Percentiles rank a stretch among this genome's conserved stretches.
Conservation (phyloP, 2,113 vertebrate genomes). For the Blennius ocellaris region DNA sequence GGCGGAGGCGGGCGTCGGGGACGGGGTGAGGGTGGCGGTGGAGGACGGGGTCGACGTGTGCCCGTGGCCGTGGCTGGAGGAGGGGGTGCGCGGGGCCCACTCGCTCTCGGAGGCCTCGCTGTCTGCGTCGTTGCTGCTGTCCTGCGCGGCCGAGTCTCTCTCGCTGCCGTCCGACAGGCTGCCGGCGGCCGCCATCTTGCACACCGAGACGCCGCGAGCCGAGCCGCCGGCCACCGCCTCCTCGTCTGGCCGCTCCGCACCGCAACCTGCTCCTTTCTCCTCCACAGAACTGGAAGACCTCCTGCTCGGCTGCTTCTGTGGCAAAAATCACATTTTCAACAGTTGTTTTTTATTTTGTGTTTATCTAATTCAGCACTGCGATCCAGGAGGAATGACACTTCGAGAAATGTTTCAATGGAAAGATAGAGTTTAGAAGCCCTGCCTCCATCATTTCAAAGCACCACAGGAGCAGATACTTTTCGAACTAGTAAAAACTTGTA, state of each 20-base stretch:
- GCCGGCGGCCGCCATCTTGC: slow-evolving; percentile 74
- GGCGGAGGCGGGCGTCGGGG: slow-evolving; percentile 24
- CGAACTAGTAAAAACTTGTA: too few relatives aligned
- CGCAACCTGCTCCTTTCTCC: slow-evolving; percentile 68
- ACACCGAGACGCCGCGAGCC: slow-evolving; percentile 48
- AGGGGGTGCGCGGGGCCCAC: slow-evolving; percentile 72
- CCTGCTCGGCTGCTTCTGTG: slow-evolving; percentile 81
- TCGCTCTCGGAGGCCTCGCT: slow-evolving; percentile 95
- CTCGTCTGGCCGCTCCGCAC: slow-evolving; percentile 65
- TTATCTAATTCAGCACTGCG: too few relatives aligned
- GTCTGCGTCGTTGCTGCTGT: slow-evolving; percentile 94
- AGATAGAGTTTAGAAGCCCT: too few relatives aligned
- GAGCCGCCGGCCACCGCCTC: slow-evolving; percentile 56
- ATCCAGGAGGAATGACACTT: too few relatives aligned
- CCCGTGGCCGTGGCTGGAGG: slow-evolving; percentile 60
- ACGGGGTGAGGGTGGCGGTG: slow-evolving; percentile 53
- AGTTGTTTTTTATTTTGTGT: not conserved
- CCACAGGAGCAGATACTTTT: too few relatives aligned
- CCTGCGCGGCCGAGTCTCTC: slow-evolving; percentile 86
- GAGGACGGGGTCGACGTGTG: slow-evolving; percentile 59
- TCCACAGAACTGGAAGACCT: slow-evolving; percentile 78
- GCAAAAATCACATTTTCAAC: slow-evolving; percentile 49
- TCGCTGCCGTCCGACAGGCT: slow-evolving; percentile 92
- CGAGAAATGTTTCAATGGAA: too few relatives aligned
- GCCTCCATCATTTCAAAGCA: too few relatives aligned